phyloP scores from a whole-genome alignment of 2,113 vertebrate genomes.

The Corythornis vintsioides region DNA sequence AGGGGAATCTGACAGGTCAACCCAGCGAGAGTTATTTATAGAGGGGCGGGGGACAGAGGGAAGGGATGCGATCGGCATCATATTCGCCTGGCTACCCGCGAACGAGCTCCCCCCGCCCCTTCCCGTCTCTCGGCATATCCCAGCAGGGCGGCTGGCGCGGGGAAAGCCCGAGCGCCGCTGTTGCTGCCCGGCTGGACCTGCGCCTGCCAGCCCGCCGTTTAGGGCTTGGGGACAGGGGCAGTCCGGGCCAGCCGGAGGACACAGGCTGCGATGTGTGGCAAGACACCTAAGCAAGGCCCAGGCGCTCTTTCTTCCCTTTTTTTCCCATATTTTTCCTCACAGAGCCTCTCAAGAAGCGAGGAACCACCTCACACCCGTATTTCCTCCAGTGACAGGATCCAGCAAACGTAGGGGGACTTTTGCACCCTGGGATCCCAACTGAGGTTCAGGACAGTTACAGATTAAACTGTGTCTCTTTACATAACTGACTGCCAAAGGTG shows the following conservation, averaged over 20 bases:
- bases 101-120: rapidly evolving
- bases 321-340: rapidly evolving
- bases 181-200: background rate
- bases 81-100: background rate
- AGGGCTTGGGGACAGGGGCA: background rate
- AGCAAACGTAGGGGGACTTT: rapidly evolving
- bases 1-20: constrained; percentile 71
- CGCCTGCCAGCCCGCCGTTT: background rate
- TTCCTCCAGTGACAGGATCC: background rate
- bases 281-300: background rate
- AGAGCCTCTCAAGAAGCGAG: background rate
- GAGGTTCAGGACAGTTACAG: background rate
- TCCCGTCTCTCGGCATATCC: background rate
- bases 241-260: background rate
- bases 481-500: rapidly evolving
- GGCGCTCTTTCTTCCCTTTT: too few relatives aligned
- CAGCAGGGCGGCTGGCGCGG: background rate
- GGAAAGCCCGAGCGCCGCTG: background rate
- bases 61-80: background rate
- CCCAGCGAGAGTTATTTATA: constrained; percentile 75
- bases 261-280: background rate
- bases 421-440: background rate
- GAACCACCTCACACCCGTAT: rapidly evolving
- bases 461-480: background rate
- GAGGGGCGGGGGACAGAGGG: background rate